Conservation (phyloP, 2,888 invertebrate species). For the Halocaridina rubra region DNA sequence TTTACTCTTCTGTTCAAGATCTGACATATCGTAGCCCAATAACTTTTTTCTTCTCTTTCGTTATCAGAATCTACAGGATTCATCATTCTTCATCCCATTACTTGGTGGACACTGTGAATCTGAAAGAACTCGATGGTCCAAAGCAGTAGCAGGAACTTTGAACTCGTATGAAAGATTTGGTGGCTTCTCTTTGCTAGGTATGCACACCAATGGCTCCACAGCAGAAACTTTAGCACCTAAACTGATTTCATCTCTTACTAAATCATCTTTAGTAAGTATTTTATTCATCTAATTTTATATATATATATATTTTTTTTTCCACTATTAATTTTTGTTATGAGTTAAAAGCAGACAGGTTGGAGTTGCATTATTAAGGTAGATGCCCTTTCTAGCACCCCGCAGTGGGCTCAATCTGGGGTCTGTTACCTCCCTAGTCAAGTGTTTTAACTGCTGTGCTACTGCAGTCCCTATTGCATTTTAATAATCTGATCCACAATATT, state of each 20-base stretch:
- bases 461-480: no score
- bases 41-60: background rate
- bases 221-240: conserved; percentile 1
- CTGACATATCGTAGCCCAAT: background rate
- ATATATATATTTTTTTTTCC: no score
- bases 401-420: no score
- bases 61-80: conserved; percentile 21
- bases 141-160: background rate
- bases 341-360: no score
- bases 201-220: conserved; percentile 31
- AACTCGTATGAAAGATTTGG: background rate
- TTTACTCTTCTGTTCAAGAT: background rate
- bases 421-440: no score
- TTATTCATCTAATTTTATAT: no score
- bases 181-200: conserved; percentile 25
- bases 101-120: conserved; percentile 27
- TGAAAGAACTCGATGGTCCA: conserved; percentile 13
- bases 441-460: no score
- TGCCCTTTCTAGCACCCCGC: no score
- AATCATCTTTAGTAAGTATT: conserved; percentile 31
- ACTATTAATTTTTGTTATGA: no score
- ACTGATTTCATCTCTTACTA: background rate
- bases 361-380: no score
- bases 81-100: conserved; percentile 23
- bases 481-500: no score